Evolutionary conservation across 2,888 invertebrate genomes (phyloP).

Genomic region (Machimus rusticus): DNA sequence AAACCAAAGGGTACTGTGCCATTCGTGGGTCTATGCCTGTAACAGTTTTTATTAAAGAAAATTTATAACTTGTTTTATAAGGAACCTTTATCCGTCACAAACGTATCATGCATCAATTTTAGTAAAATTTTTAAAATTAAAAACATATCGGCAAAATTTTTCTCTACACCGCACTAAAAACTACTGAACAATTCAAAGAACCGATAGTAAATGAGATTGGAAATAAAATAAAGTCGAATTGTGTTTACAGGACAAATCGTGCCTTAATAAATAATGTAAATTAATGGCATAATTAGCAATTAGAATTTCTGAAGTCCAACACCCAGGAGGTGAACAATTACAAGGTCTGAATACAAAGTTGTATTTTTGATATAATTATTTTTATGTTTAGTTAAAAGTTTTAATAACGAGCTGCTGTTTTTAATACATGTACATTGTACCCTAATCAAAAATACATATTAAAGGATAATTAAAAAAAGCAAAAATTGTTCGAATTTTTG

Average conservation of each 20-base stretch:
- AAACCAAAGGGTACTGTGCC: constrained; percentile 71
- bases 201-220: not conserved
- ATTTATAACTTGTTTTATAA: not conserved
- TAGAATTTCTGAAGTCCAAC: not conserved
- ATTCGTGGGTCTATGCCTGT: constrained; percentile 61
- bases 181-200: not conserved
- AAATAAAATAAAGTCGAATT: not conserved
- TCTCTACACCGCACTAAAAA: not conserved
- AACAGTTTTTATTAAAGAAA: not conserved
- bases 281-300: not conserved
- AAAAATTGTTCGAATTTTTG: no score
- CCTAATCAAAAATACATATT: no score
- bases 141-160: not conserved
- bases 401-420: no score
- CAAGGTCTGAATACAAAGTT: no score
- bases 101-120: not conserved
- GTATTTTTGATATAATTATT: no score
- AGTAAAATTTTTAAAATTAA: not conserved
- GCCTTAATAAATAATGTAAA: not conserved
- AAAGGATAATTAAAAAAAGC: no score
- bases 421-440: no score
- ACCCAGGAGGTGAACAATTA: no score
- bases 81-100: not conserved
- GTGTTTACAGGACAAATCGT: not conserved
- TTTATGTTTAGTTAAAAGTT: no score